Evolutionary conservation across 2,888 invertebrate species (phyloP).

Genomic region (Oxycera nigricornis): DNA sequence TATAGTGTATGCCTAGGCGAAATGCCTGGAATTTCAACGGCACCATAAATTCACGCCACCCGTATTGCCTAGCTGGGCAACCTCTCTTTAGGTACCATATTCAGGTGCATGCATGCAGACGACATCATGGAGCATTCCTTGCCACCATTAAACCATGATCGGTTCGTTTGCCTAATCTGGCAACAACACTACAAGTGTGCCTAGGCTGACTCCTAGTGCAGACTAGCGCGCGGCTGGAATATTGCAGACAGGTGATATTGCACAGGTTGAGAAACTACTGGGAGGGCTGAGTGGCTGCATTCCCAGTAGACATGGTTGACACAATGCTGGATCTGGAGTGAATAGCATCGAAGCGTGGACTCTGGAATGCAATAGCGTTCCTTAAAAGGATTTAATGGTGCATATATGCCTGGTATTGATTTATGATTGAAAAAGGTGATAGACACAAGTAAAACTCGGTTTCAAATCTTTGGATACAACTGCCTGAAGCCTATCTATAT

Average conservation of each 20-base stretch:
- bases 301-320: not conserved
- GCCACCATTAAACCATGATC: not conserved
- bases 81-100: not conserved
- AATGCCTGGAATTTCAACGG: conserved; percentile 22
- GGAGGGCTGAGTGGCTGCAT: not conserved
- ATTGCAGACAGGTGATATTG: conserved; percentile 25
- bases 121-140: conserved; percentile 11
- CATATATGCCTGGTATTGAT: not conserved
- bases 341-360: not conserved
- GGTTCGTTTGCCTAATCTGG: not conserved
- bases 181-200: not conserved
- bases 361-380: not conserved
- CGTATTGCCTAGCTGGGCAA: conserved; percentile 9
- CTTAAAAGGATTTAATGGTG: not conserved
- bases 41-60: conserved; percentile 33
- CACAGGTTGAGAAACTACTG: not conserved
- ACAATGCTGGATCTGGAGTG: not conserved
- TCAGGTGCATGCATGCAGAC: not conserved
- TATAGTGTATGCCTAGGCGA: too few species aligned
- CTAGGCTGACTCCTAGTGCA: conserved; percentile 12
- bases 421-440: too few species aligned
- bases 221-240: too few species aligned
- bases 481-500: too few species aligned
- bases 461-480: too few species aligned
- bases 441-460: too few species aligned